Conservation (phyloP, 2,888 invertebrate species). For the Lycocerus yunnanus region DNA sequence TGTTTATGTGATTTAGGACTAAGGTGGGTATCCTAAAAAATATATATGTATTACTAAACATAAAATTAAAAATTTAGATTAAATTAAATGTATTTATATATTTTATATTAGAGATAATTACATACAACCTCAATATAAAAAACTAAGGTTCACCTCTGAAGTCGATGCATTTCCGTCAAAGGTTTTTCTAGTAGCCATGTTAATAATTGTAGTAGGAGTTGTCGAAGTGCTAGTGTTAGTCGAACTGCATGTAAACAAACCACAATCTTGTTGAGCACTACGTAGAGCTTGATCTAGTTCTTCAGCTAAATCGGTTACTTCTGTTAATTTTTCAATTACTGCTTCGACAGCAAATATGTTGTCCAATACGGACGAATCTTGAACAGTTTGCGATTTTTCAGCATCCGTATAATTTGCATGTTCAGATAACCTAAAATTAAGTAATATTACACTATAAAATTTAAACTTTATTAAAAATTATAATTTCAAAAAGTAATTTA, state of each 20-base stretch:
- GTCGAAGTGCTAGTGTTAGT: conserved; percentile 23
- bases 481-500: too few relatives aligned
- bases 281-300: conserved; percentile 65
- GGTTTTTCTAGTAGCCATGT: conserved; percentile 40
- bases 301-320: conserved; percentile 70
- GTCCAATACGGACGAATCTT: conserved; percentile 39
- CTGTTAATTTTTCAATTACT: conserved; percentile 66
- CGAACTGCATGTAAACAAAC: conserved; percentile 26
- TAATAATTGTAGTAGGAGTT: conserved; percentile 28
- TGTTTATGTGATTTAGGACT: conserved; percentile 25
- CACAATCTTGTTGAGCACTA: conserved; percentile 57
- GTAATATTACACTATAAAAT: not conserved
- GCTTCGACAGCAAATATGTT: conserved; percentile 69
- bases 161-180: conserved; percentile 38
- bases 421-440: conserved; percentile 39
- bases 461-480: too few relatives aligned
- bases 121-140: too few relatives aligned
- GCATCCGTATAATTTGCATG: conserved; percentile 32
- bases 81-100: too few relatives aligned
- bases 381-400: conserved; percentile 28
- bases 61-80: not conserved
- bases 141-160: conserved; percentile 17
- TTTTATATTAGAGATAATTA: too few relatives aligned
- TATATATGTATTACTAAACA: not conserved
- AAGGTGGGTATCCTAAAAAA: conserved; percentile 3